These are phyloP conservation scores for Xiphorhynchus erythropygius DNA, from an alignment of 2,797 vertebrate genomes.

Conservation along the genomic window DNA sequence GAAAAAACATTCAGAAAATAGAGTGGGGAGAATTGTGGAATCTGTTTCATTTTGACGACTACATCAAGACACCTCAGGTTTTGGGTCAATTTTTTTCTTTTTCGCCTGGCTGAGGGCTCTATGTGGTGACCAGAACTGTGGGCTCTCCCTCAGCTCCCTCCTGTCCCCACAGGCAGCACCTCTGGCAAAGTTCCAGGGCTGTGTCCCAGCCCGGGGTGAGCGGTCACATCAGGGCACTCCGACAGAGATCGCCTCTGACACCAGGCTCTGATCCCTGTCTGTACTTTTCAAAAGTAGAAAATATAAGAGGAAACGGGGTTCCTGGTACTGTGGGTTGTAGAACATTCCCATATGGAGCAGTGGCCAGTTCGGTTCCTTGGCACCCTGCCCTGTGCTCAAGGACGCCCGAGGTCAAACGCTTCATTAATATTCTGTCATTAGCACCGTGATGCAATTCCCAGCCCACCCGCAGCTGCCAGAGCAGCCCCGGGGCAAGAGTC, in stretches of 20 bases:
- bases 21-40: not conserved
- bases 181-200: not conserved
- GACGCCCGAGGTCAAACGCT: not conserved
- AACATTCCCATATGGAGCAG: fast-evolving
- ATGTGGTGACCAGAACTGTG: not conserved
- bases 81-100: not conserved
- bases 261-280: not conserved
- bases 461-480: not conserved
- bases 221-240: fast-evolving
- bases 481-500: not conserved
- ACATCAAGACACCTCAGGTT: fast-evolving
- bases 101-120: not conserved
- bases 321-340: fast-evolving
- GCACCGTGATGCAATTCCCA: not conserved
- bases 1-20: not conserved
- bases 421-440: not conserved
- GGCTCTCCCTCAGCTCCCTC: not conserved
- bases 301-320: fast-evolving
- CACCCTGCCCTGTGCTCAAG: not conserved
- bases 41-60: not conserved
- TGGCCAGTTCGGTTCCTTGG: not conserved
- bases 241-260: not conserved
- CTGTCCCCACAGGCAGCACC: not conserved
- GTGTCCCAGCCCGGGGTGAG: not conserved
- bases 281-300: not conserved